A percentile compares a stretch with the other conserved stretches of the same genome.
These are phyloP conservation scores for Chionodraco myersi DNA, from an alignment of 2,113 vertebrate genomes.

Conservation along the genomic window DNA sequence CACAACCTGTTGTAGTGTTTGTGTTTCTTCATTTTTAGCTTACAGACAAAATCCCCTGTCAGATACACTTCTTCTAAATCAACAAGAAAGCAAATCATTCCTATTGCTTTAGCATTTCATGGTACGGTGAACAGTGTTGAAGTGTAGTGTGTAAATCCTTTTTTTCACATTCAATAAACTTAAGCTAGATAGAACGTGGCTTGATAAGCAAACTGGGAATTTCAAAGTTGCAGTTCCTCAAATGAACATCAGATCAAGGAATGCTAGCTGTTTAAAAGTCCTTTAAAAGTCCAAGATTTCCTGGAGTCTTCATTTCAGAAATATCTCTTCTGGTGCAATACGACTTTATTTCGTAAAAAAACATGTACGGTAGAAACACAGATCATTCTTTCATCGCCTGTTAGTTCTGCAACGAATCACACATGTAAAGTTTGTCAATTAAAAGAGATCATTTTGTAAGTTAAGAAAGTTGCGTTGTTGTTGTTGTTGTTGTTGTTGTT, in stretches of 20 bases:
- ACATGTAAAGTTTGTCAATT: too few relatives aligned
- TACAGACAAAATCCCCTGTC: conserved; percentile 26
- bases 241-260: conserved; percentile 7
- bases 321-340: not conserved
- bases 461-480: too few relatives aligned
- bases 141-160: conserved; percentile 34
- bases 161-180: conserved; percentile 51
- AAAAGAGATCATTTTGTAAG: too few relatives aligned
- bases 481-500: too few relatives aligned
- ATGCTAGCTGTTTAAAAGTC: not conserved
- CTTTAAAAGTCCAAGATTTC: not conserved
- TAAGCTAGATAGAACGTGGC: not conserved
- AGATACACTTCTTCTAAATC: not conserved
- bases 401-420: too few relatives aligned
- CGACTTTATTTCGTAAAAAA: too few relatives aligned
- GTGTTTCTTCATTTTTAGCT: conserved; percentile 45
- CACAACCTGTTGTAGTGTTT: conserved; percentile 59
- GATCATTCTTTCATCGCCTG: too few relatives aligned
- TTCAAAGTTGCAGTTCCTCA: conserved; percentile 19
- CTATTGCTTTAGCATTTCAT: not conserved
- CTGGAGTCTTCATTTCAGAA: conserved; percentile 7
- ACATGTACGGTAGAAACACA: too few relatives aligned
- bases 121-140: not conserved
- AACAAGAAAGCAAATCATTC: not conserved
- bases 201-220: not conserved